Evolutionary conservation across 2,888 invertebrate genomes (phyloP).

Genomic region (Pachycephus smyrnensis): DNA sequence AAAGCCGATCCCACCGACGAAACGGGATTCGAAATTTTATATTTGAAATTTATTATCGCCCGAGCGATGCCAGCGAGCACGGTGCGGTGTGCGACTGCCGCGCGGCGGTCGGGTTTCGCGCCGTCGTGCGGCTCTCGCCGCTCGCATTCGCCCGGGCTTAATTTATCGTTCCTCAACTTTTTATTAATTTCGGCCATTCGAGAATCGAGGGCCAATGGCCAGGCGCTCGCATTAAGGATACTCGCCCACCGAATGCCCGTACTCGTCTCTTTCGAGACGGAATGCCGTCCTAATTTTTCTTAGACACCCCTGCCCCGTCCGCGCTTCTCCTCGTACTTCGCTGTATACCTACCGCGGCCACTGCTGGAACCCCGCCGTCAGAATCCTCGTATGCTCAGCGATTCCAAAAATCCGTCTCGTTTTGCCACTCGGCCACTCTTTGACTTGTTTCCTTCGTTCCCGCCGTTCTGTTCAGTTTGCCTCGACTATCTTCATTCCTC

Average conservation of each 20-base stretch:
- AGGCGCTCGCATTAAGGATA: neutral
- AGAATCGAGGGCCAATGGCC: constrained; percentile 39
- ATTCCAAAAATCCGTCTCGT: neutral
- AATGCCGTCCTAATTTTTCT: constrained; percentile 49
- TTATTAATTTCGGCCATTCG: constrained; percentile 65
- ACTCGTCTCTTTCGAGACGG: constrained; percentile 45
- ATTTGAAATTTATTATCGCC: constrained; percentile 66
- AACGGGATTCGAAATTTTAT: constrained; percentile 60
- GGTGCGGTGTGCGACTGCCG: constrained; percentile 21
- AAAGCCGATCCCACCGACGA: constrained; percentile 33
- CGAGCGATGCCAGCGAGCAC: constrained; percentile 17
- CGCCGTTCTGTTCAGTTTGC: neutral
- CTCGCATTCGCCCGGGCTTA: constrained; percentile 50
- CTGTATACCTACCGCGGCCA: neutral
- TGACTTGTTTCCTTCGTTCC: neutral
- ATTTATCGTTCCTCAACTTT: constrained; percentile 67
- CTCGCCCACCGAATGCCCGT: constrained; percentile 1
- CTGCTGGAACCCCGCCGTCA: neutral
- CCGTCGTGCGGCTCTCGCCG: constrained; percentile 27
- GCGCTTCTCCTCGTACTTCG: neutral
- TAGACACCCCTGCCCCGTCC: constrained; percentile 30
- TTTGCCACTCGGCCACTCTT: constrained; percentile 1
- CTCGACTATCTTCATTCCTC: neutral
- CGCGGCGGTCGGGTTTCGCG: constrained; percentile 12
- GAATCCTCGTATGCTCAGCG: neutral